Evolutionary conservation across 2,888 invertebrate genomes (phyloP).

Genomic region (Drosophila bunnanda): DNA sequence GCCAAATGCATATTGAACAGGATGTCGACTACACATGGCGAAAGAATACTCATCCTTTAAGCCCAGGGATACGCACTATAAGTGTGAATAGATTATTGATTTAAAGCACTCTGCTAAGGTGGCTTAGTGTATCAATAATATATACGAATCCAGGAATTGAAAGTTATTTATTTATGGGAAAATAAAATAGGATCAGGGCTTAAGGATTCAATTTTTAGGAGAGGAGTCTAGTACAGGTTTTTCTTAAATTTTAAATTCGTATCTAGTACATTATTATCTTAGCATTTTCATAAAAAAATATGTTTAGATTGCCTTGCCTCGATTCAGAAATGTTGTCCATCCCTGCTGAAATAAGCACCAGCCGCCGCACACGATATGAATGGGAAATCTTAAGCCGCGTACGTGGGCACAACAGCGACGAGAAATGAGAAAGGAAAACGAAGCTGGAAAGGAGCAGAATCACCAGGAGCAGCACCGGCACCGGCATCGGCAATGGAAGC

Average conservation of each 20-base stretch:
- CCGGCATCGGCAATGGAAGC: conserved; percentile 14
- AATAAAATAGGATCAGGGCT: background rate
- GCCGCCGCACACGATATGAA: conserved; percentile 68
- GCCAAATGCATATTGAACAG: conserved; percentile 66
- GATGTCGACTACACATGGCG: conserved; percentile 36
- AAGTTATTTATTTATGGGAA: background rate
- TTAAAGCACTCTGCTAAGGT: background rate
- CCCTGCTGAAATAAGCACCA: conserved; percentile 43
- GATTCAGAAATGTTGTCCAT: conserved; percentile 9
- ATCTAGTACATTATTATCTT: background rate
- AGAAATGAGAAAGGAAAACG: conserved; percentile 32
- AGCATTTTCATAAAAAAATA: background rate
- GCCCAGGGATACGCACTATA: conserved; percentile 4
- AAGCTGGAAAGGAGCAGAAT: conserved; percentile 41
- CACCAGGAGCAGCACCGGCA: conserved; percentile 9
- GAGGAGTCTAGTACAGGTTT: too few species aligned
- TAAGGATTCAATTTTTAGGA: background rate
- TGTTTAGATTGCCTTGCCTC: conserved; percentile 2
- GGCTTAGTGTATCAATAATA: background rate
- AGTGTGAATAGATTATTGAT: background rate
- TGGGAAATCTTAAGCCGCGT: conserved; percentile 71
- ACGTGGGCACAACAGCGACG: conserved; percentile 65
- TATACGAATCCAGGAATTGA: too few species aligned
- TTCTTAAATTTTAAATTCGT: too few species aligned
- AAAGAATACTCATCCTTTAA: conserved; percentile 14